Evolutionary conservation across 1,140 invertebrate species (phyloP).

Genomic region (Stegodyphus dumicola): DNA sequence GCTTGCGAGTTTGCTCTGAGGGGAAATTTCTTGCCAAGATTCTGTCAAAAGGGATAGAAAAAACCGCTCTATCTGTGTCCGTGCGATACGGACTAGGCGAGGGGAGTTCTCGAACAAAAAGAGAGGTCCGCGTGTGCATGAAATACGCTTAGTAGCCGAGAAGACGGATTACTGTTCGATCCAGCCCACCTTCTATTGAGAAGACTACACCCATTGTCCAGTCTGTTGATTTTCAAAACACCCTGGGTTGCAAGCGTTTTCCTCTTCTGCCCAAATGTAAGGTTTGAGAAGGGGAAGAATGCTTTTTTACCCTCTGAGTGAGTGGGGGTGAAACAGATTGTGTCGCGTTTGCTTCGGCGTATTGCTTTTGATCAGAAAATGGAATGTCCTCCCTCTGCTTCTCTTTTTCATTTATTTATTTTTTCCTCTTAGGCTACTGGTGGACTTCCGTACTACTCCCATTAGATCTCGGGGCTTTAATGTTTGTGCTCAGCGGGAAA

Average conservation of each 20-base stretch:
- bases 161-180: conserved; percentile 54
- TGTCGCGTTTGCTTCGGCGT: conserved; percentile 18
- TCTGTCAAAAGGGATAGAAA: conserved; percentile 3
- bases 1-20: too few relatives aligned
- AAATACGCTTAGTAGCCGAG: conserved; percentile 51
- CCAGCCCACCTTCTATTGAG: conserved; percentile 35
- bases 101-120: conserved; percentile 30
- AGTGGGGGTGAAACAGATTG: background rate
- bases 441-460: too few relatives aligned
- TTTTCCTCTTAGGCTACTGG: background rate
- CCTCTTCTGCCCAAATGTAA: background rate
- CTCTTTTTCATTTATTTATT: background rate
- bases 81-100: background rate
- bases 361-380: conserved; percentile 33
- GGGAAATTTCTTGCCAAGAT: too few relatives aligned
- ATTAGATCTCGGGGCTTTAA: too few relatives aligned
- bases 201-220: conserved; percentile 48
- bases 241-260: conserved; percentile 10
- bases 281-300: background rate
- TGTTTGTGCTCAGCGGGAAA: too few relatives aligned
- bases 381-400: background rate
- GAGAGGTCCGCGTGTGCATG: conserved; percentile 39
- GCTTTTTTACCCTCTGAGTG: background rate
- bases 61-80: background rate
- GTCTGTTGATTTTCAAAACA: conserved; percentile 58